Evolutionary conservation across 2,888 invertebrate species (phyloP).

Genomic region (Torymus tubicola): DNA sequence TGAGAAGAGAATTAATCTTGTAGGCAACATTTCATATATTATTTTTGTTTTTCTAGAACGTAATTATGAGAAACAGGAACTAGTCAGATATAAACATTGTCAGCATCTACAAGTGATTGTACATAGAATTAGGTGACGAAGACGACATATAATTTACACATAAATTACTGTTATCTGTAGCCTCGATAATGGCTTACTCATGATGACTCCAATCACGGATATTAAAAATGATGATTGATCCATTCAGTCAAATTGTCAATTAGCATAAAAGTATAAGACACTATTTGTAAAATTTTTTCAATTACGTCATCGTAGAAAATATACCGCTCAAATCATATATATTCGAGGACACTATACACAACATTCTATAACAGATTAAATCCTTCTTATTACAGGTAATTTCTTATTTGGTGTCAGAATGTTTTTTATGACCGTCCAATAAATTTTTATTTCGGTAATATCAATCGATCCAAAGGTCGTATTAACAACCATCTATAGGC

Average conservation of each 20-base stretch:
- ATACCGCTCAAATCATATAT: background rate
- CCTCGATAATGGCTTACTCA: conserved; percentile 34
- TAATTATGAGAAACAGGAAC: no score
- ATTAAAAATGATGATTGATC: conserved; percentile 23
- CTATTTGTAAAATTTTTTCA: background rate
- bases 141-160: conserved; percentile 20
- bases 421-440: no score
- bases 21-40: no score
- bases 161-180: conserved; percentile 29
- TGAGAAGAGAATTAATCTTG: no score
- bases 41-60: no score
- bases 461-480: no score
- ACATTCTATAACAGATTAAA: no score
- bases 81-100: background rate
- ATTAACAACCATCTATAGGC: no score
- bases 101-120: conserved; percentile 12
- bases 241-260: conserved; percentile 18
- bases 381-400: no score
- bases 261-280: conserved; percentile 4
- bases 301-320: background rate
- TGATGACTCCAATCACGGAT: conserved; percentile 23
- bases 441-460: no score
- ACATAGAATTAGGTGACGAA: conserved; percentile 20
- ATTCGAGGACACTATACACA: background rate
- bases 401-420: no score